A percentile compares a stretch with the other conserved stretches of the same genome.
Evolutionary conservation across 2,113 vertebrate species (phyloP).

Genomic region (Dicentrarchus labrax): DNA sequence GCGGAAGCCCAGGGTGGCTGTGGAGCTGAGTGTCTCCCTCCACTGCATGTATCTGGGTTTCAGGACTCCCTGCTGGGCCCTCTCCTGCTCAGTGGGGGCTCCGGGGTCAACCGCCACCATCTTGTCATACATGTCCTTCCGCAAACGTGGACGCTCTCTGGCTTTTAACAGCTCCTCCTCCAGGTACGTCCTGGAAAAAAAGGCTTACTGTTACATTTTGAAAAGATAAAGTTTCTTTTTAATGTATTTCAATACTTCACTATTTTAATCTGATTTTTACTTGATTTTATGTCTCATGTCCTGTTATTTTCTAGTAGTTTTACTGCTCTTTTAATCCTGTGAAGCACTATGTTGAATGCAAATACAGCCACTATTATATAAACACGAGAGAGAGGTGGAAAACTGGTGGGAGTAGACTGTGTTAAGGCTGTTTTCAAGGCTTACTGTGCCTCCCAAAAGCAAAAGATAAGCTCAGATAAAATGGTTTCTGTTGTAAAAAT

Average conservation of each 20-base stretch:
- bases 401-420: not conserved
- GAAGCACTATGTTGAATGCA: not conserved
- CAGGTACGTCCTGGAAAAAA: slow-evolving; percentile 88
- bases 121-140: slow-evolving; percentile 94
- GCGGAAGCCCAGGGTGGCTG: slow-evolving; percentile 90
- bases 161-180: slow-evolving; percentile 93
- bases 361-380: not conserved
- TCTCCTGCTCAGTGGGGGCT: slow-evolving; percentile 89
- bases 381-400: not conserved
- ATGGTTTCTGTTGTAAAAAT: not conserved
- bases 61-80: slow-evolving; percentile 85
- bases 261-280: not conserved
- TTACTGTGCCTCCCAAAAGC: slow-evolving; percentile 8
- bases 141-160: slow-evolving; percentile 86
- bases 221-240: too few species aligned
- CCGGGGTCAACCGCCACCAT: slow-evolving; percentile 92
- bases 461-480: slow-evolving; percentile 2
- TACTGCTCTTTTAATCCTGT: not conserved
- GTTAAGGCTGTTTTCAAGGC: slow-evolving; percentile 5
- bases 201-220: too few species aligned
- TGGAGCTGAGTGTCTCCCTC: slow-evolving; percentile 92
- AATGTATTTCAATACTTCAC: not conserved
- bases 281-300: not conserved
- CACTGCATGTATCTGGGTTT: slow-evolving; percentile 96
- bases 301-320: not conserved